Base-by-base conservation (phyloP, 2,797 vertebrate species). In the Sebastes glaucus region DNA sequence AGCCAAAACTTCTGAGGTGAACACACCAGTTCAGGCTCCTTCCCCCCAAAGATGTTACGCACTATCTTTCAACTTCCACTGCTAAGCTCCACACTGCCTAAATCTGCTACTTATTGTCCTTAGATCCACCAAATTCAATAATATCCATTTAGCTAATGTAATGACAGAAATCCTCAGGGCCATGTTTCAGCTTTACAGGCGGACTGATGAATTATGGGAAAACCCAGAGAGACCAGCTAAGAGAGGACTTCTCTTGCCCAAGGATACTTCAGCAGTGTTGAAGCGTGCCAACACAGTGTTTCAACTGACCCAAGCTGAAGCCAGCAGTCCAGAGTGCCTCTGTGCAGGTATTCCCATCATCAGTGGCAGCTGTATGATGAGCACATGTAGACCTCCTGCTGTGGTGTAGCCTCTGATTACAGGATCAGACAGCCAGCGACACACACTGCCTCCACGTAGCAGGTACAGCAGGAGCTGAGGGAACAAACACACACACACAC, bases 351-450 rank as follows among this genome's bases (percentile, higher is more conserved):
- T 89, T 59, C 97, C 97, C 11, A 96, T 93, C 49, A 98, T 90
- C 80, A 97, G 97, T 18, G 97, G 97, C 8, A 98, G 64, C 33
- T 98, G 97, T 87, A 97, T 95, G 11, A 94, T 74, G 22, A 95
- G 94, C 78, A 98, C 96, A 1, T 98, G 96, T 27, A 97, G 87
- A 0, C 94, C 96, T 5, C 96, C 96, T 6, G 97, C 97, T 0
- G 96, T 96, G 49, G 96, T 97, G 77, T 97, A 97, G 2, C 96
- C 97, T 65, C 96, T 92, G 35, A 98, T 95, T 66, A 98, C 90
- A 9, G 97, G 96, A 83, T 96, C 94, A 0, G 97, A 97, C 70
- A 98, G 90, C 84, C 97, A 98, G 57, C 96, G 96, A 89, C 96
- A 96, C 89, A 97, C 96, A 83, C 96, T 95, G 2, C 96, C 97